phyloP scores from a whole-genome alignment of 1,140 invertebrate genomes.

The Sycobia sp. region DNA sequence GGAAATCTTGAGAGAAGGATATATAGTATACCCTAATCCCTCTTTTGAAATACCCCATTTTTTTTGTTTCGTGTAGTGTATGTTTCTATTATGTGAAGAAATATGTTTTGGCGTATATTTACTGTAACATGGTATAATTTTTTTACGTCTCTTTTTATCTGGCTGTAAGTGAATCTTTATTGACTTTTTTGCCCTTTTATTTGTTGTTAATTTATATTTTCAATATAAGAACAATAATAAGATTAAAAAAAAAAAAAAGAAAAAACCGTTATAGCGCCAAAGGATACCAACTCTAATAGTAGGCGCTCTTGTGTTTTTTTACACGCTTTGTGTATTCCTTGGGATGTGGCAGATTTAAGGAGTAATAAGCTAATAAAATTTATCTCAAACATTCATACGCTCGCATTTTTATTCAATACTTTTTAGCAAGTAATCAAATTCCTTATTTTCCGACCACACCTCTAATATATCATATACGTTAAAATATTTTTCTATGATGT shows the following conservation, averaged over 20 bases:
- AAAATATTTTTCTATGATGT: too few species aligned
- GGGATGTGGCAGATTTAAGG: constrained; percentile 39
- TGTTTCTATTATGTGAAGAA: constrained; percentile 19
- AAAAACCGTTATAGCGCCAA: constrained; percentile 17
- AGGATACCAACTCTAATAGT: constrained; percentile 13
- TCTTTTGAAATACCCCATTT: constrained; percentile 1
- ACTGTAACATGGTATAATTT: constrained; percentile 21
- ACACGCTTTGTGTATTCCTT: constrained; percentile 52
- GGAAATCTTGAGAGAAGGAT: constrained; percentile 30
- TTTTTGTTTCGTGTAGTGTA: background rate
- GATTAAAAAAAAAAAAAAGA: constrained; percentile 14
- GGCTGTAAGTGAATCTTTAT: constrained; percentile 26
- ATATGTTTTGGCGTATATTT: constrained; percentile 28
- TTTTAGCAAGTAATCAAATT: too few species aligned
- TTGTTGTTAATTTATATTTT: constrained; percentile 13
- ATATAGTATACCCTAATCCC: constrained; percentile 3
- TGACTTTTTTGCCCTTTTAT: too few species aligned
- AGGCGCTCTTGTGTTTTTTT: constrained; percentile 48
- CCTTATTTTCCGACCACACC: too few species aligned
- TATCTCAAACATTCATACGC: constrained; percentile 38
- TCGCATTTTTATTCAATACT: background rate
- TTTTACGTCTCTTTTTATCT: constrained; percentile 30
- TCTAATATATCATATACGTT: too few species aligned
- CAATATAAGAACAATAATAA: constrained; percentile 5
- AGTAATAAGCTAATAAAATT: constrained; percentile 47